Evolutionary conservation across 2,113 vertebrate species (phyloP), one percentile per base, ranked within the genome.

Genomic region (Larimichthys crocea): DNA sequence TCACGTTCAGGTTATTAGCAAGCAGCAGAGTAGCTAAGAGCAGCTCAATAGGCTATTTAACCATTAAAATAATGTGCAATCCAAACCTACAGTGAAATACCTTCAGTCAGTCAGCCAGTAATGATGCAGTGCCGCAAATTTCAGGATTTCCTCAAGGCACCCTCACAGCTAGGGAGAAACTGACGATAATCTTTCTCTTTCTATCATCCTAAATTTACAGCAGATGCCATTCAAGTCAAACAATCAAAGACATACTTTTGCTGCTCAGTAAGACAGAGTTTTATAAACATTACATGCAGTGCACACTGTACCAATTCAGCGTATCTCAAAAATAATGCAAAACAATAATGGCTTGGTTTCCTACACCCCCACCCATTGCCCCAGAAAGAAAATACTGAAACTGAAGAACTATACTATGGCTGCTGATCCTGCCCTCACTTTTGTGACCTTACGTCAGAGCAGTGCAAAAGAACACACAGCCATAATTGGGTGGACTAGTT

Each of bases 21-120:
- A 80, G 77, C 85, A 82, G 71, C 76, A 75, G 80, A 79, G 86
- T 75, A 85, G 60, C 29, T 59, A 73, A 73, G 64, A 84, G 80
- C 60, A 65, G 69, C 80, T 86, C 85, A 88, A 90, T 79, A 86
- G 70, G 48, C 73, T 59, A 84, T 91, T 91, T 83, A 84, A 88
- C 86, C 63, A 84, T 80, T 80, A 80, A 80, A 82, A 53, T 70
- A 77, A 64, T 72, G 73, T 76, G 46, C 70, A 72, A 83, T 76
- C 69, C 72, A 82, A 85, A 84, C 57, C 49, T 79, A 80, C 67
- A 82, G 44, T 81, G 56, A 79, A 88, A 86, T 73, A 74, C 65
- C 46, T 67, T 61, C 50, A 75, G 62, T 76, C 74, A 73, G 55
- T 66, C 74, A 87, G 48, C 67, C 64, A 35, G 59, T 62, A 53